Evolutionary conservation across 1,140 invertebrate genomes (phyloP).

Genomic region (Nasonia longicornis): DNA sequence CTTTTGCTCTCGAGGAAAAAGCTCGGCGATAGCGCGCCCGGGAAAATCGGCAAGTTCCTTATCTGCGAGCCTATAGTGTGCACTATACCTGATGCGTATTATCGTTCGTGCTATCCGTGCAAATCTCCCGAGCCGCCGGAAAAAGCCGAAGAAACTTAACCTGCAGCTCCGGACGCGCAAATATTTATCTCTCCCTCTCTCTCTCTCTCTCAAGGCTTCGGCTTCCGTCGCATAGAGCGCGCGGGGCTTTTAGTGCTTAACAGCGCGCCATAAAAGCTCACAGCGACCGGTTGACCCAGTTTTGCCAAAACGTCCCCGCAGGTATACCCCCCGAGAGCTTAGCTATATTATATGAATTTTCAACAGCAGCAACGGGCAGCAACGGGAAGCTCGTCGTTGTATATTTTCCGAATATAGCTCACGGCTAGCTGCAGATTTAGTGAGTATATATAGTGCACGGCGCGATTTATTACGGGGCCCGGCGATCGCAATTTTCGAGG

Average conservation of each 20-base stretch:
- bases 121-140: not conserved
- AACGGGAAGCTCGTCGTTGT: not conserved
- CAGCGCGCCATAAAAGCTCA: constrained; percentile 46
- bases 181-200: not conserved
- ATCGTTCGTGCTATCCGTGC: not conserved
- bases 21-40: too few species aligned
- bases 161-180: not conserved
- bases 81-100: not conserved
- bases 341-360: not conserved
- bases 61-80: not conserved
- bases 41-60: not conserved
- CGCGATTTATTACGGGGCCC: not conserved
- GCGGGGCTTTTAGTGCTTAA: constrained; percentile 47
- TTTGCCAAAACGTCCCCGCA: constrained; percentile 43
- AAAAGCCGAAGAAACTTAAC: not conserved
- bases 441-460: not conserved
- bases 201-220: not conserved
- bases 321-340: not conserved
- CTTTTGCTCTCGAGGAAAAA: too few species aligned
- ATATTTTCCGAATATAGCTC: not conserved
- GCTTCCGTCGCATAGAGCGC: not conserved
- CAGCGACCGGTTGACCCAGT: constrained; percentile 50
- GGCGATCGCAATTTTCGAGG: not conserved
- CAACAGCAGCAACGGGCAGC: not conserved
- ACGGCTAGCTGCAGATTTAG: not conserved